A percentile compares a stretch with the other conserved stretches of the same genome.
Conservation (phyloP, 2,888 invertebrate species). For the Metopia argyrocephala region DNA sequence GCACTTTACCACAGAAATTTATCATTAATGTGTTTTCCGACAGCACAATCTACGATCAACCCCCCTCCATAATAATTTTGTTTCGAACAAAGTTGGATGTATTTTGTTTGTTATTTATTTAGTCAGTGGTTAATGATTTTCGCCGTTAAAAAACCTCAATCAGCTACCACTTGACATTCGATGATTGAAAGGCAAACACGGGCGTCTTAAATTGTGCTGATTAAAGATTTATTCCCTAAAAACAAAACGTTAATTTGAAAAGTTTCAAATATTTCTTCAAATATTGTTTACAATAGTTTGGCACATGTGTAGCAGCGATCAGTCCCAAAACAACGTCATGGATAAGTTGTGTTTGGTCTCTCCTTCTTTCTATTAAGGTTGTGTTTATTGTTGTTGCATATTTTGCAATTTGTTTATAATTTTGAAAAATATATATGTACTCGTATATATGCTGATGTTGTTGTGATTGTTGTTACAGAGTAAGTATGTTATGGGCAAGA, state of each 20-base stretch:
- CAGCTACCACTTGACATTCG: conserved; percentile 31
- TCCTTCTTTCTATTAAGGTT: neutral
- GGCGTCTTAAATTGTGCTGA: too few relatives aligned
- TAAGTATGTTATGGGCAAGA: neutral
- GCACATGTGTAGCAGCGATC: neutral
- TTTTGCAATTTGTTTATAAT: neutral
- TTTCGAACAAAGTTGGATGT: conserved; percentile 8
- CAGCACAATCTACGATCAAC: neutral
- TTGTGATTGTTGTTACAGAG: too few relatives aligned
- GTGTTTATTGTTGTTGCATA: neutral
- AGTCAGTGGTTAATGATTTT: conserved; percentile 18
- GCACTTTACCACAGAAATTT: neutral
- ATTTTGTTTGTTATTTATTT: conserved; percentile 22
- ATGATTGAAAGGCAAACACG: conserved; percentile 1
- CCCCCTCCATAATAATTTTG: conserved; percentile 4
- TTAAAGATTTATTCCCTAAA: conserved; percentile 5
- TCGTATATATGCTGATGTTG: too few relatives aligned
- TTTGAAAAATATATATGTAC: too few relatives aligned
- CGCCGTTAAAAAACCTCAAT: neutral
- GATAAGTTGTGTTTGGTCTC: neutral
- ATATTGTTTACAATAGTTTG: too few relatives aligned
- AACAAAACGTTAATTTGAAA: conserved; percentile 26
- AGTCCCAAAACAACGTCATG: neutral
- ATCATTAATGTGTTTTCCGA: neutral
- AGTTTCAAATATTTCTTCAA: too few relatives aligned